Base-by-base conservation (phyloP, 2,888 invertebrate species). In the Megastigmus dorsalis region DNA sequence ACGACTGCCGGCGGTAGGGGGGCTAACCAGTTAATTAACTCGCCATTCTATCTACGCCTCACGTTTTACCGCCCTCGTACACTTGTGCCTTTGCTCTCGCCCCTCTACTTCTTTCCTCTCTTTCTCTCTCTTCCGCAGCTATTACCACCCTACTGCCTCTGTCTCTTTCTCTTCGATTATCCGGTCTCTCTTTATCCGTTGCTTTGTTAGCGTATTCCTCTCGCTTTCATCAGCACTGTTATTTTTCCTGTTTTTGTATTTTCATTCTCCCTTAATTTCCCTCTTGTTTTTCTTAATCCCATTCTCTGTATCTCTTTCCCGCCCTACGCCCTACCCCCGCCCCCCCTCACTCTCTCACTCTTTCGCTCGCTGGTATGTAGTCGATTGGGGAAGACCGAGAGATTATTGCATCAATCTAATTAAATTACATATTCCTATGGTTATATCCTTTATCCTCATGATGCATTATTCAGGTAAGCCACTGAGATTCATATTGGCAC, bases 11-110 rank as follows among this genome's bases (percentile, higher is more conserved):
- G 26, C 2, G 7, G n/a, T n/a, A n/a, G n/a, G n/a, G 6, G 30
- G 30, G 54, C 62, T 75, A 71, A 75, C 62, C 62, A 73, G 65
- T 76, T 76, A 76, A 76, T 76, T 76, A 76, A 76, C 73, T 73
- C 73, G 59, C 75, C 50, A 72, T 75, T 75, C 67, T 66, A 45
- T 54, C 43, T 23, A 36, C 66, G 41, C 20, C 55, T 30, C 60
- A 9, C 50, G 54, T 73, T 52, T 72, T 43, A 20, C 13, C 54
- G 23, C 60, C 73, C 52, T 36, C 23, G 45, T 41, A 10, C 54
- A 54, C 60, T 60, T 60, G 50, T 67, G 13, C 43, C n/a, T n/a
- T n/a, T n/a, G n/a, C n/a, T n/a, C n/a, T n/a, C n/a, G n/a, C n/a
- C n/a, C n/a, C n/a, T n/a, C n/a, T n/a, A n/a, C n/a, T n/a, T n/a